Evolutionary conservation across 1,140 invertebrate species (phyloP).

Genomic region (Drosophila equinoxialis): DNA sequence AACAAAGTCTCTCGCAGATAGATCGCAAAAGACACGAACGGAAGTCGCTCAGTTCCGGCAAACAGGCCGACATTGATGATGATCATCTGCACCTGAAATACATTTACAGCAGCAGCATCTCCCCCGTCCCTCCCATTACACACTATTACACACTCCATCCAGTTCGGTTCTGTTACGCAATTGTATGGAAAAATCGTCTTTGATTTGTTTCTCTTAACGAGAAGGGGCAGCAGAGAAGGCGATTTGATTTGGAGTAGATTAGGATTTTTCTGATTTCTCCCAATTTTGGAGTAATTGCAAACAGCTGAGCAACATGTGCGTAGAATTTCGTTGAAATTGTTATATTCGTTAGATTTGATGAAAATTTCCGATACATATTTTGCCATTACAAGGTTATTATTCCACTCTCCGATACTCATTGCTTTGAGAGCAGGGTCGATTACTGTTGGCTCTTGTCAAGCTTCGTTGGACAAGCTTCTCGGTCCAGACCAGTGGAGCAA

Average conservation of each 20-base stretch:
- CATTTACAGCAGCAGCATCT: slow-evolving; percentile 26
- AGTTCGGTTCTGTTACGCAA: slow-evolving; percentile 53
- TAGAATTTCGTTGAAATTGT: slow-evolving; percentile 1
- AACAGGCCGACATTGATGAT: slow-evolving; percentile 44
- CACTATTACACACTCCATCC: background rate
- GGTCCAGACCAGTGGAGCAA: slow-evolving; percentile 31
- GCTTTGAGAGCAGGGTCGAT: slow-evolving; percentile 29
- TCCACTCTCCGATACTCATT: background rate
- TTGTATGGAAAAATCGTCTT: slow-evolving; percentile 58
- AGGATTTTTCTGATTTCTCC: slow-evolving; percentile 22
- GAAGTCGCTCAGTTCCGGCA: slow-evolving; percentile 75
- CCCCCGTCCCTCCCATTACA: background rate
- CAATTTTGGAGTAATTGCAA: slow-evolving; percentile 63
- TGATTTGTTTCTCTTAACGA: slow-evolving; percentile 54
- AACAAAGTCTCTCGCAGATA: no score
- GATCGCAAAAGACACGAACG: slow-evolving; percentile 38
- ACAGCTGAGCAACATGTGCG: slow-evolving; percentile 74
- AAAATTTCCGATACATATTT: background rate
- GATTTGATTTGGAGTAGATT: no score
- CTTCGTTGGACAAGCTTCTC: slow-evolving; percentile 49
- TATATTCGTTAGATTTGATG: background rate
- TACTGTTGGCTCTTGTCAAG: slow-evolving; percentile 39
- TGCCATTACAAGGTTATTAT: background rate
- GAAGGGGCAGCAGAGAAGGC: background rate
- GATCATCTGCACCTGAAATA: slow-evolving; percentile 55